These are phyloP conservation scores for Quadriops clusia DNA, from an alignment of 2,888 invertebrate genomes.

Conservation along the genomic window DNA sequence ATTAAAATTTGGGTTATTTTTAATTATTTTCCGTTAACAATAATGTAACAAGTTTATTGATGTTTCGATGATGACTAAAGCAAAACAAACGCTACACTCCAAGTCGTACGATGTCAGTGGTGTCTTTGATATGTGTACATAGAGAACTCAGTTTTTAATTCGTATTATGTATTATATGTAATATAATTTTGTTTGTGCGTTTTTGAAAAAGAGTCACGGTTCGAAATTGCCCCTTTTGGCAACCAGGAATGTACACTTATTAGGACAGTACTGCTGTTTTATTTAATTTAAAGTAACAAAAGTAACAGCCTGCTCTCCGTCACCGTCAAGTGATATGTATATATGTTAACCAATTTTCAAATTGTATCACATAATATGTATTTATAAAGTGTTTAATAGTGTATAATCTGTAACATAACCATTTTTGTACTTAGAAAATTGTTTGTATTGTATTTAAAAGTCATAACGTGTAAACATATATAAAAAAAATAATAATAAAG, in stretches of 20 bases:
- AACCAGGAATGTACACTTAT: constrained; percentile 28
- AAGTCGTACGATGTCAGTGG: constrained; percentile 13
- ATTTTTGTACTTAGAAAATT: constrained; percentile 18
- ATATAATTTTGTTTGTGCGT: constrained; percentile 37
- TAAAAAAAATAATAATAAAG: too few species aligned
- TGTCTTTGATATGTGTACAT: constrained; percentile 20
- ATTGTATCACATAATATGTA: constrained; percentile 29
- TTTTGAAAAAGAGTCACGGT: constrained; percentile 32
- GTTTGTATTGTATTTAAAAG: constrained; percentile 3
- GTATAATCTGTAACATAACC: constrained; percentile 16
- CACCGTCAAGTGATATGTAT: constrained; percentile 27
- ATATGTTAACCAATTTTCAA: constrained; percentile 28
- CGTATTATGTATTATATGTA: constrained; percentile 36
- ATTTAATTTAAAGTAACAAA: constrained; percentile 3
- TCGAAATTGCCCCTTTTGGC: constrained; percentile 29
- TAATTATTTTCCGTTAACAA: too few species aligned
- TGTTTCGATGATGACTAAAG: too few species aligned
- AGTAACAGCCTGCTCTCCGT: constrained; percentile 1
- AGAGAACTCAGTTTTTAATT: too few species aligned
- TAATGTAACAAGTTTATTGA: too few species aligned
- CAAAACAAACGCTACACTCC: too few species aligned
- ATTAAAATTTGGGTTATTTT: too few species aligned
- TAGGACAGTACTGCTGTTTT: constrained; percentile 27
- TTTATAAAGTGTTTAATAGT: constrained; percentile 26
- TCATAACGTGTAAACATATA: too few species aligned